A percentile compares a stretch with the other conserved stretches of the same genome.
Conservation (phyloP, 1,140 invertebrate genomes). For the Aphaenogaster rudis region DNA sequence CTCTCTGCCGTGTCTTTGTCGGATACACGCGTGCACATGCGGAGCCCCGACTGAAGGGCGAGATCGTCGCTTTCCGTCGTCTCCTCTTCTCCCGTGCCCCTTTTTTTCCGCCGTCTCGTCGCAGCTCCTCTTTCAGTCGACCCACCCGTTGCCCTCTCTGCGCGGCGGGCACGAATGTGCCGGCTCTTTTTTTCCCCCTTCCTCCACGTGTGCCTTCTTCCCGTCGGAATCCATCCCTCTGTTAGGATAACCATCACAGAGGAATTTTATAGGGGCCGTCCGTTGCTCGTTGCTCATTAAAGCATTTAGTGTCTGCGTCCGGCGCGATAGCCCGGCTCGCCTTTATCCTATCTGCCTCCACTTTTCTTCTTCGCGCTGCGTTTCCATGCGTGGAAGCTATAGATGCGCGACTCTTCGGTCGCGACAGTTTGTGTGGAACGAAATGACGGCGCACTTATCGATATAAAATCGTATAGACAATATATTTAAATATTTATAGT, state of each 20-base stretch:
- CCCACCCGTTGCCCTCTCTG: constrained; percentile 38
- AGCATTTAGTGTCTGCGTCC: constrained; percentile 70
- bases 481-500: neutral
- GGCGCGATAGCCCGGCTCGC: constrained; percentile 26
- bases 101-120: constrained; percentile 54
- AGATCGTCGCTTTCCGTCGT: constrained; percentile 31
- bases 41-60: neutral
- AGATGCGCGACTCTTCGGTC: neutral
- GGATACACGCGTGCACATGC: neutral
- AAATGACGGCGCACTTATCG: constrained; percentile 9
- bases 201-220: neutral
- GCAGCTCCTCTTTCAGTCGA: constrained; percentile 35
- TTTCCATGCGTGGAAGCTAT: neutral
- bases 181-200: constrained; percentile 34
- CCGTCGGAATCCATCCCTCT: constrained; percentile 17
- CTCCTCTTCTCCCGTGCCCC: constrained; percentile 41
- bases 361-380: neutral
- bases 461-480: neutral
- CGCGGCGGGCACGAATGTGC: constrained; percentile 30
- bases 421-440: neutral
- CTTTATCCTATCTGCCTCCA: constrained; percentile 6
- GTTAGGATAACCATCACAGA: constrained; percentile 58
- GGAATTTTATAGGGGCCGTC: constrained; percentile 69
- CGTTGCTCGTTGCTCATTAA: constrained; percentile 71
- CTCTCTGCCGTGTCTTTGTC: constrained; percentile 46